Base-by-base conservation (phyloP, 2,888 invertebrate species). In the Rosalia funebris region DNA sequence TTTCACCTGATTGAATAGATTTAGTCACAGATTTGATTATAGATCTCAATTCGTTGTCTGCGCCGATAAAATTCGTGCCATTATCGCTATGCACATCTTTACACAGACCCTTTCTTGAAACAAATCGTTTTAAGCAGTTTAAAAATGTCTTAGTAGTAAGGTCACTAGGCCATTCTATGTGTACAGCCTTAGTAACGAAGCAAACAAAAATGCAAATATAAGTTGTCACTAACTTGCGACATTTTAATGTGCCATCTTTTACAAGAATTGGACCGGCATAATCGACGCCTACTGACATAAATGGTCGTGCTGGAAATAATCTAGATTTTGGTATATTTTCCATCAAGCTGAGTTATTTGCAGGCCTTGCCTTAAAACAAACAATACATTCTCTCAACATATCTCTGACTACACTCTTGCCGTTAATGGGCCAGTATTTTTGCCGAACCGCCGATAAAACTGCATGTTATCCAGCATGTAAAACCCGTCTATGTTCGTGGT, bases 231-330 rank as follows among this genome's bases (percentile, higher is more conserved):
- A n/a, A n/a, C n/a, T 41, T 48, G 12, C 36, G 37, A 12, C 12
- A 17, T 34, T 44, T 58, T 50, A 56, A 16, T 12, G 11, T 45
- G 11, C 32, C 17, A 11, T 53, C 52, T 48, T 55, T 60, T 10
- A 67, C 16, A 2, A 48, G 17, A 17, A 70, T 53, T 3, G 66
- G 69, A n/a, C 69, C 69, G 44, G 57, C 61, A 50, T 47, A 70
- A 31, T 72, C 71, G n/a, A 71, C 39, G n/a, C 68, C 70, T 10
- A 52, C 47, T 12, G n/a, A 25, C 25, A 9, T 5, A 54, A 72
- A 73, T 15, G 61, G 53, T 17, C 42, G 16, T 17, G 57, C 20
- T 1, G 36, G 55, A 1, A 34, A 52, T 2, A 63, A 57, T 15
- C 71, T 56, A 12, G 52, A 11, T 14, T 19, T 16, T 11, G 71